A percentile compares a stretch with the other conserved stretches of the same genome.
These are phyloP conservation scores for Grus americana DNA, from an alignment of 2,113 vertebrate genomes.

Conservation along the genomic window DNA sequence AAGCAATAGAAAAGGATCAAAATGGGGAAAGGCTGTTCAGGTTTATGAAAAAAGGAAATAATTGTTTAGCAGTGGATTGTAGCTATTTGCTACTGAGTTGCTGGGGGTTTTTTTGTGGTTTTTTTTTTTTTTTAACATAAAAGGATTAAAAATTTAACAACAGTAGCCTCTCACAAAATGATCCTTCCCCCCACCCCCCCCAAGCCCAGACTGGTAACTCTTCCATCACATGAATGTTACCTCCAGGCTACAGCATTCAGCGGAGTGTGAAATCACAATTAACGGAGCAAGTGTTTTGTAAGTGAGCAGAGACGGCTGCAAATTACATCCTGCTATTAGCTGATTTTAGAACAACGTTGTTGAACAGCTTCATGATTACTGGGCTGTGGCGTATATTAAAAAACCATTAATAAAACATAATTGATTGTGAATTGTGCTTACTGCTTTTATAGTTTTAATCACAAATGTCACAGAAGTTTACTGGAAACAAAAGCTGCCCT, in stretches of 20 bases:
- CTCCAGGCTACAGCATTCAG: conserved; percentile 66
- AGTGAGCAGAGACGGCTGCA: conserved; percentile 71
- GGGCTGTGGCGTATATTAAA: conserved; percentile 64
- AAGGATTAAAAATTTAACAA: conserved; percentile 14
- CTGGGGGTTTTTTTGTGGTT: neutral
- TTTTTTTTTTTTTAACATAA: neutral
- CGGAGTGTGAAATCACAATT: conserved; percentile 79
- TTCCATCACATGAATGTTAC: conserved; percentile 39
- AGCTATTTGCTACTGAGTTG: neutral
- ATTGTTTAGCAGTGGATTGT: neutral
- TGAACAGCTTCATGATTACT: conserved; percentile 67
- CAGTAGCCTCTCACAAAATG: neutral
- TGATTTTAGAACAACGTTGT: conserved; percentile 58
- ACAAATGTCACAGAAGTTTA: conserved; percentile 49
- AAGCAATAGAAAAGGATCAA: neutral
- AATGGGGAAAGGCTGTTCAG: neutral
- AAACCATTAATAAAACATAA: conserved; percentile 75
- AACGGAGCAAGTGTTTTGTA: conserved; percentile 77
- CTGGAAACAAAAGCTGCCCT: conserved; percentile 26
- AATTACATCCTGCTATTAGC: conserved; percentile 77
- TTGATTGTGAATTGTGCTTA: conserved; percentile 65
- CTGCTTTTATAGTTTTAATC: conserved; percentile 45
- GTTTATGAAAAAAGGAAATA: neutral
- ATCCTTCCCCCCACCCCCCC: neutral
- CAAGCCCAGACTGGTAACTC: conserved; percentile 1